Base-by-base conservation (phyloP, 2,888 invertebrate genomes). In the Lysandra bellargus region DNA sequence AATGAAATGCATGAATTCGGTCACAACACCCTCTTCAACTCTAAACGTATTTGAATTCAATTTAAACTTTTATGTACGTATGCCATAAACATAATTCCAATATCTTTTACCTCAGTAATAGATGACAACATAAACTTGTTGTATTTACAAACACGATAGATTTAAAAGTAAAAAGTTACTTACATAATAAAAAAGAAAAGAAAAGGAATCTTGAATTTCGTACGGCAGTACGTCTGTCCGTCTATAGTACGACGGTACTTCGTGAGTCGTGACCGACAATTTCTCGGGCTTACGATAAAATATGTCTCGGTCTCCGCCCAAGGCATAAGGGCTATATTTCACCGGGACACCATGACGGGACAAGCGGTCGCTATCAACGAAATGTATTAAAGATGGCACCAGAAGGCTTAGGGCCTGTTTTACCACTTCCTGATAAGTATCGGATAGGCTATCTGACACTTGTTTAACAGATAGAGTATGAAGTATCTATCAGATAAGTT, bases 241-340 rank as follows among this genome's bases (percentile, higher is more conserved):
- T 69, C 64, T 69, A 30, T 69, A 64, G 14, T 69, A 69, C 9
- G 30, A 69, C 1, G 64, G 64, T 64, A 64, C 9, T 64, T 64
- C 64, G 64, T 64, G 64, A 64, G 64, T 69, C 64, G 64, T 69
- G 64, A 69, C 33, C 64, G 64, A 69, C 64, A 69, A 33, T 33
- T 69, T 69, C 64, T 69, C 64, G 33, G 9, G 64, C 64, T 30
- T 12, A 30, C 23, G 64, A 69, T 69, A 69, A 69, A 33, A 69
- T 69, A 33, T 5, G 61, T 69, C 33, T 69, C 30, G 64, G 61
- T 69, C 30, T 30, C 64, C 64, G 64, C 30, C 64, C 33, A 69
- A 33, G 30, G 64, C 64, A 69, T 69, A 69, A 69, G 3, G 53
- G 53, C 53, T 53, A 53, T 53, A 53, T 60, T 60, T 53, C 53